A percentile compares a stretch with the other conserved stretches of the same genome.
These are phyloP conservation scores for Euzophera pinguis DNA, from an alignment of 2,888 invertebrate genomes.

Conservation along the genomic window DNA sequence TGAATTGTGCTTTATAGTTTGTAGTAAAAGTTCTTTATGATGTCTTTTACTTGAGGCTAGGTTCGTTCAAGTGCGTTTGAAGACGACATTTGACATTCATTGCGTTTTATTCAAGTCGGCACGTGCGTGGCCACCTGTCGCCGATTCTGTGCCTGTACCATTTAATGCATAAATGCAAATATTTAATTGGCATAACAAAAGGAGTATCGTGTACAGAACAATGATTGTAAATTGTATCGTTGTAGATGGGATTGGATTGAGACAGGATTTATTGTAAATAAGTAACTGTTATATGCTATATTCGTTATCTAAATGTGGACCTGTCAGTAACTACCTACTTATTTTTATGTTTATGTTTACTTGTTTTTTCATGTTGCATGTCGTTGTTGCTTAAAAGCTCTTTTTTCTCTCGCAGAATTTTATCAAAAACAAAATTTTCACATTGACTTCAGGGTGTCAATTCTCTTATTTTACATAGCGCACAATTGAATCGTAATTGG, in stretches of 20 bases:
- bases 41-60: constrained; percentile 14
- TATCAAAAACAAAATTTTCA: too few relatives aligned
- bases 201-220: constrained; percentile 2
- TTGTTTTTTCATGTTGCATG: too few relatives aligned
- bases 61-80: constrained; percentile 32
- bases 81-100: constrained; percentile 74
- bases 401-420: too few relatives aligned
- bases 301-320: too few relatives aligned
- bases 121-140: constrained; percentile 77
- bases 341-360: too few relatives aligned
- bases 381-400: too few relatives aligned
- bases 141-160: constrained; percentile 57
- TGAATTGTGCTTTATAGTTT: constrained; percentile 41
- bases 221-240: constrained; percentile 5
- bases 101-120: constrained; percentile 71
- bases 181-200: constrained; percentile 26
- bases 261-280: neutral
- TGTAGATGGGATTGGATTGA: neutral
- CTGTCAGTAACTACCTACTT: too few relatives aligned
- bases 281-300: neutral
- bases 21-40: constrained; percentile 39
- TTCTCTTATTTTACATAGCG: too few relatives aligned
- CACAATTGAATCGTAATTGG: too few relatives aligned
- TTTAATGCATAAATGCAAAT: constrained; percentile 37
- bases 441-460: too few relatives aligned